These are phyloP conservation scores for Xestoiulus laeticollis DNA, from an alignment of 2,888 invertebrate genomes.

Conservation along the genomic window DNA sequence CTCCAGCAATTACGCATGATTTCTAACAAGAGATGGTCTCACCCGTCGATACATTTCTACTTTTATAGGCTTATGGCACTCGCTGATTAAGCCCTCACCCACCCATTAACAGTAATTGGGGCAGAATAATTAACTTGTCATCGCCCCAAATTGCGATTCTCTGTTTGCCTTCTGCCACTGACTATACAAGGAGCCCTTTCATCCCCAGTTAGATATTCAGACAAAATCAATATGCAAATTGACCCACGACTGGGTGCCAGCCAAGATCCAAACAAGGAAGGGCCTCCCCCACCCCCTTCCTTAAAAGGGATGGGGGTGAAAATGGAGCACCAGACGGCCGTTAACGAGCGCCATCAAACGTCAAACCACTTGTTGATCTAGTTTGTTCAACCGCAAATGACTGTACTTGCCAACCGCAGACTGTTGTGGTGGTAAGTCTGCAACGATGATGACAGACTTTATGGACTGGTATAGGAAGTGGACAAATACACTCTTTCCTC, in stretches of 20 bases:
- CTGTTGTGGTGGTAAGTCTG: neutral
- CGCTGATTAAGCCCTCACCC: slow-evolving; percentile 27
- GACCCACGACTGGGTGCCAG: neutral
- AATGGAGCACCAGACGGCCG: neutral
- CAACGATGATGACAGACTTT: neutral
- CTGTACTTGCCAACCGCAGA: neutral
- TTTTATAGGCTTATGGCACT: slow-evolving; percentile 20
- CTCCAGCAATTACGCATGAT: slow-evolving; percentile 26
- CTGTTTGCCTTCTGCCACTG: neutral
- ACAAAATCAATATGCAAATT: slow-evolving; percentile 45
- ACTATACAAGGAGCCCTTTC: neutral
- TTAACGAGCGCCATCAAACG: slow-evolving; percentile 26
- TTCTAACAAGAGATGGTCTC: slow-evolving; percentile 26
- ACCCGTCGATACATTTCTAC: slow-evolving; percentile 4
- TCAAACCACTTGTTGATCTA: slow-evolving; percentile 19
- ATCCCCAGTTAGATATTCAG: neutral
- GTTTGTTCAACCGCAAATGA: neutral
- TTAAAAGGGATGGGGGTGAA: neutral
- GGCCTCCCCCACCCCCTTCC: too few relatives aligned
- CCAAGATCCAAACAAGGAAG: neutral
- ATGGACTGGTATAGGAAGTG: neutral
- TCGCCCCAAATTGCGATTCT: slow-evolving; percentile 11
- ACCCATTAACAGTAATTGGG: slow-evolving; percentile 44
- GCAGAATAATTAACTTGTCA: slow-evolving; percentile 49
- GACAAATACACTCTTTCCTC: neutral